Base-by-base conservation (phyloP, 2,797 vertebrate species). In the Crocidura indochinensis region DNA sequence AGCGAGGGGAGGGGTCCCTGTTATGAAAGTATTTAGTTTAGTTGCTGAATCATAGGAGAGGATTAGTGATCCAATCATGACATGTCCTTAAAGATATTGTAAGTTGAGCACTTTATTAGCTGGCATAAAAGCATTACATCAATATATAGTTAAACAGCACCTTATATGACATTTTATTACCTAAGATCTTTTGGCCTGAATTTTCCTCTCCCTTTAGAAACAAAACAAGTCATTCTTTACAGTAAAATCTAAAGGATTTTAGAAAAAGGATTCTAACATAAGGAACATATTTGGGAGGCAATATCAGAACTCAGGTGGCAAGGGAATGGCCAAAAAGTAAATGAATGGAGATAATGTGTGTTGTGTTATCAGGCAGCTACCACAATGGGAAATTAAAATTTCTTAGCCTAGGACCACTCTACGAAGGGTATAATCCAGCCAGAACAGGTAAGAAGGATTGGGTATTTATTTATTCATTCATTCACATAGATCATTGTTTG, bases 281-380 rank as follows among this genome's bases (percentile, higher is more conserved):
- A 87, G n/a, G 8, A 82, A 24, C n/a, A 78, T 24, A 84, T 67
- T 15, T 82, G 73, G 51, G 15, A 46, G 2, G 1, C 26, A 14
- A 82, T 60, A 22, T 80, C 27, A 91, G 77, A 83, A 90, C 3
- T 68, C 77, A 56, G 68, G 1, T 15, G 31, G 44, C 9, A 51
- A 19, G 31, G 71, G 9, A 75, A 67, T 6, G 14, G 38, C 0
- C n/a, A 77, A n/a, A 5, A 7, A 10, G 27, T 75, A 29, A 75
- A 2, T 14, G 22, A 27, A 71, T 29, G 10, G 8, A 49, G 2
- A 2, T 26, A 8, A 38, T 1, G 10, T n/a, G 80, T 8, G 47
- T 1, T 4, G 6, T 15, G 6, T 1, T 10, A 10, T 0, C 0
- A 5, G 65, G 38, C 26, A 46, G 17, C 17, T 44, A 79, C 8